Conservation (phyloP, 30 jellyfish, hydroid and myxozoan genomes). For the Morbakka virulenta region DNA sequence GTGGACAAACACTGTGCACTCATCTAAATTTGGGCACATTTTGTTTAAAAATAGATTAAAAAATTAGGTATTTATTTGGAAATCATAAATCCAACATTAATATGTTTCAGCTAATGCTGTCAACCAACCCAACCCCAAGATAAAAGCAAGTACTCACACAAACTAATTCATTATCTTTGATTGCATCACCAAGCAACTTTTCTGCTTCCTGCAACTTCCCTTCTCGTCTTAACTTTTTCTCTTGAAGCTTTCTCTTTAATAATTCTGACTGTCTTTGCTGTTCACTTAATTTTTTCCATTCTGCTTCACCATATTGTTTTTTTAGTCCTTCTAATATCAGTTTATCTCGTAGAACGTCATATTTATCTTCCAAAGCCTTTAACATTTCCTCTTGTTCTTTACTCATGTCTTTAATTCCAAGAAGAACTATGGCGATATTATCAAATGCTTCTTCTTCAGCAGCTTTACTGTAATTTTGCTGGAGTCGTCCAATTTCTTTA, state of each 20-base stretch:
- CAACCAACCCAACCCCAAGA: too few species aligned
- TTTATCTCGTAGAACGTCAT: conserved; percentile 84
- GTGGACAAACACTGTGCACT: too few species aligned
- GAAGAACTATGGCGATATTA: conserved; percentile 76
- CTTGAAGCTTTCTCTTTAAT: conserved; percentile 70
- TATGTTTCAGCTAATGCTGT: too few species aligned
- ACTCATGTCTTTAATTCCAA: conserved; percentile 60
- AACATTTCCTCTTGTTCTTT: conserved; percentile 84
- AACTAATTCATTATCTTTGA: conserved; percentile 57
- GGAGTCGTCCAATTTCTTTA: conserved; percentile 42
- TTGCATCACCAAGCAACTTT: conserved; percentile 80
- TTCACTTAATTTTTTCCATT: conserved; percentile 85
- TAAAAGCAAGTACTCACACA: too few species aligned
- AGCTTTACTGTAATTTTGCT: conserved; percentile 40
- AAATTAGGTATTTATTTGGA: too few species aligned
- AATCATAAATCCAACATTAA: too few species aligned
- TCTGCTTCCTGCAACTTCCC: conserved; percentile 91
- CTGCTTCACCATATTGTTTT: conserved; percentile 85
- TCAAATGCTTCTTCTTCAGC: conserved; percentile 80
- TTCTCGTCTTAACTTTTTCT: conserved; percentile 83
- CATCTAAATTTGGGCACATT: too few species aligned
- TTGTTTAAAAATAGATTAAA: too few species aligned
- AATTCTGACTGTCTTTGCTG: conserved; percentile 92
- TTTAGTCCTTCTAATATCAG: conserved; percentile 72
- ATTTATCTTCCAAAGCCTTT: conserved; percentile 71